These are phyloP conservation scores for Oeneis ivallda DNA, from an alignment of 2,888 invertebrate species.

Conservation along the genomic window DNA sequence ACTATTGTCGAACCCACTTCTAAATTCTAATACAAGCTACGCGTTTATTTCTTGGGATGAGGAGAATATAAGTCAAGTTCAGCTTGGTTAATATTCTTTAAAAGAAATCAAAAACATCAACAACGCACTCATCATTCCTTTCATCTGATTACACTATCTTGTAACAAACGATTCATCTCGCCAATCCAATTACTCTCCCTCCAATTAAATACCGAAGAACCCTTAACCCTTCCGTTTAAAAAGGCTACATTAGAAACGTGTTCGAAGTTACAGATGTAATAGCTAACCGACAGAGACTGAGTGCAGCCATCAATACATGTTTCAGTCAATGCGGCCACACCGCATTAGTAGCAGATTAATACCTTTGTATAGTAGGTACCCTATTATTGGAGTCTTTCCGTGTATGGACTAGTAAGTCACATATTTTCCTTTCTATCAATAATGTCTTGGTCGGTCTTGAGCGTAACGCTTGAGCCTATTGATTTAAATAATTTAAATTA, in stretches of 20 bases:
- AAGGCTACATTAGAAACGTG: slow-evolving; percentile 39
- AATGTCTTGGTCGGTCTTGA: neutral
- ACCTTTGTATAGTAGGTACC: slow-evolving; percentile 50
- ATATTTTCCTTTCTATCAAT: slow-evolving; percentile 1
- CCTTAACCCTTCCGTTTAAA: slow-evolving; percentile 43
- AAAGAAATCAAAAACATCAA: neutral
- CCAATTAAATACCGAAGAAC: slow-evolving; percentile 41
- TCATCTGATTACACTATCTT: slow-evolving; percentile 18
- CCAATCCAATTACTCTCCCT: slow-evolving; percentile 38
- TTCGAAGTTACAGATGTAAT: slow-evolving; percentile 39
- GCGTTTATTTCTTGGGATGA: too few species aligned
- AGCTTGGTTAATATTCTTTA: neutral
- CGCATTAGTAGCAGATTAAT: slow-evolving; percentile 77
- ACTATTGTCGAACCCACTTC: too few species aligned
- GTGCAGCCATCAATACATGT: slow-evolving; percentile 69
- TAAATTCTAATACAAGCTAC: too few species aligned
- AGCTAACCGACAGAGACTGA: slow-evolving; percentile 67
- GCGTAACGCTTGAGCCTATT: too few species aligned
- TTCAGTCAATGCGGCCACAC: slow-evolving; percentile 52
- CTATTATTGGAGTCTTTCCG: slow-evolving; percentile 24
- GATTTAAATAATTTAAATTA: too few species aligned
- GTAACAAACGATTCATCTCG: slow-evolving; percentile 34
- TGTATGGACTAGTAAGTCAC: neutral
- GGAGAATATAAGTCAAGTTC: too few species aligned
- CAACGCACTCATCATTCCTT: neutral